Percentiles rank a stretch among this genome's conserved stretches.
Conservation (phyloP, 2,797 vertebrate genomes). For the Momotus momota region DNA sequence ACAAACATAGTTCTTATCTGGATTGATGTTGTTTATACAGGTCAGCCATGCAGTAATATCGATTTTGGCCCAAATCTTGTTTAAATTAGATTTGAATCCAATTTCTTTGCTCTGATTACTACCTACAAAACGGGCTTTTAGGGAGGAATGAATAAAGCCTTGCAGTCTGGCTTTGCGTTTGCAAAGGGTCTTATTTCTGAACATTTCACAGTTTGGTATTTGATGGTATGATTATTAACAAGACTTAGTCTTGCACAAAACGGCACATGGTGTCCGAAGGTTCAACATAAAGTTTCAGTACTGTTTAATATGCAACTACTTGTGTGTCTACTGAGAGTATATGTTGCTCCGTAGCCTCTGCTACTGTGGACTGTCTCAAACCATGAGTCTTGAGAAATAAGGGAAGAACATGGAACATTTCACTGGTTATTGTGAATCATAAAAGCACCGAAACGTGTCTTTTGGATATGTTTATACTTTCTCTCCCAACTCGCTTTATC, state of each 20-base stretch:
- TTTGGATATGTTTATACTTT: neutral
- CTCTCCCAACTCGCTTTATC: neutral
- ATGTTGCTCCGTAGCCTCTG: neutral
- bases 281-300: neutral
- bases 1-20: neutral
- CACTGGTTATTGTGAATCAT: neutral
- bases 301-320: neutral
- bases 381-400: neutral
- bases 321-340: neutral
- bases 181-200: neutral
- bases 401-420: neutral
- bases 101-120: neutral
- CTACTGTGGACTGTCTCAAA: neutral
- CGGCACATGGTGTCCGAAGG: neutral
- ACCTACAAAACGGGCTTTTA: neutral
- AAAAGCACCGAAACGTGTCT: neutral
- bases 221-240: constrained; percentile 28
- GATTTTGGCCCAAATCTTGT: neutral
- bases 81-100: neutral
- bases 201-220: neutral
- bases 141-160: neutral
- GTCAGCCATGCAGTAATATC: neutral
- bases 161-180: neutral
- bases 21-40: neutral
- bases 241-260: constrained; percentile 18